Percentiles rank a stretch among this genome's conserved stretches.
Evolutionary conservation across 2,113 vertebrate species (phyloP).

Genomic region (Eulemur macaco): DNA sequence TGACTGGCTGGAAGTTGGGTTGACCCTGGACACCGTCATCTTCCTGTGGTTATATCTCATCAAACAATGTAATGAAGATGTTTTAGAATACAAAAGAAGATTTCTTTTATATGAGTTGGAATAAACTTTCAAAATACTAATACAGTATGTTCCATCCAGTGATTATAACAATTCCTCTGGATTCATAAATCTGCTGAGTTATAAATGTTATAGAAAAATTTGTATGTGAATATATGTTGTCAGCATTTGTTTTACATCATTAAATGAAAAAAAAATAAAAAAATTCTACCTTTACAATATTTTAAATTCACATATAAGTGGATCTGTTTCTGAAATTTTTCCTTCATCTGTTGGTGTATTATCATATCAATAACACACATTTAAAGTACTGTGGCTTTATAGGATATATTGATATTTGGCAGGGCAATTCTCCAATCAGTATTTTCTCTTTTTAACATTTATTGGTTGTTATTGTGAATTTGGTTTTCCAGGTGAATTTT

Average conservation of each 20-base stretch:
- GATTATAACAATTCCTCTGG: background rate
- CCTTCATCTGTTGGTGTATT: background rate
- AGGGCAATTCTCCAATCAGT: background rate
- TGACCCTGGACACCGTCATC: too few species aligned
- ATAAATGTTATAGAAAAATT: background rate
- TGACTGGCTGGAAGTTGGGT: too few species aligned
- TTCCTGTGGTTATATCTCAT: conserved; percentile 76
- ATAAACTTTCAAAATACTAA: background rate
- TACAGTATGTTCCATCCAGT: background rate
- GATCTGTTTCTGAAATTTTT: background rate
- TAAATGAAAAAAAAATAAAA: conserved; percentile 58
- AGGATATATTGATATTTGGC: background rate
- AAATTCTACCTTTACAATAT: background rate
- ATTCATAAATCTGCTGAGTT: background rate
- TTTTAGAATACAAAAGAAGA: conserved; percentile 89
- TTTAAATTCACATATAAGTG: background rate
- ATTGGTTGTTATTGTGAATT: background rate
- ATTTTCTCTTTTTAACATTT: background rate
- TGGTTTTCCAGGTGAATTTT: background rate
- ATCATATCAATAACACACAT: background rate
- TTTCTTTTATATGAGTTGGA: conserved; percentile 53
- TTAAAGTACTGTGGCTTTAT: background rate
- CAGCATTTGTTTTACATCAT: conserved; percentile 33
- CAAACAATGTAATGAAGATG: conserved; percentile 86
- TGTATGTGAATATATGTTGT: background rate